These are phyloP conservation scores for Bolinopsis microptera DNA, from an alignment of 37 sponge, comb jelly and placozoan genomes.

Conservation along the genomic window DNA sequence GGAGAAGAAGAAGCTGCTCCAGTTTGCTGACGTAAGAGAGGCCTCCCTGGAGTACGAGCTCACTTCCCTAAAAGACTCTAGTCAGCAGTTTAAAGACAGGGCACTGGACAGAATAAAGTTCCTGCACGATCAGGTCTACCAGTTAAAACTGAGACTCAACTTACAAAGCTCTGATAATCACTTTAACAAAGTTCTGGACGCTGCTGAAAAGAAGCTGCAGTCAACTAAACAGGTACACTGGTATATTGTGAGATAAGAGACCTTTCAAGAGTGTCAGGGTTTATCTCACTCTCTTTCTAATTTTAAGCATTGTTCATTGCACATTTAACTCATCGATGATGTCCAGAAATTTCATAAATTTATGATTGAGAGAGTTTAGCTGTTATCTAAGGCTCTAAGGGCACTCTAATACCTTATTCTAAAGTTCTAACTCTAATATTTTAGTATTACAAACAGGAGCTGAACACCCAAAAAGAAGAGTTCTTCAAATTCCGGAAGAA, in stretches of 20 bases:
- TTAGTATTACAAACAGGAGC: constrained; percentile 28
- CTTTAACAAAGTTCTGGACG: constrained; percentile 6
- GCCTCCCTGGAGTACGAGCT: constrained; percentile 42
- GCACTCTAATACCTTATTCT: too few relatives aligned
- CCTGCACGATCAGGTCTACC: constrained; percentile 48
- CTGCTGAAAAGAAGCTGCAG: neutral
- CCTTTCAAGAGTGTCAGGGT: too few relatives aligned
- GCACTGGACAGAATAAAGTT: constrained; percentile 40
- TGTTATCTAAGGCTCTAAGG: too few relatives aligned
- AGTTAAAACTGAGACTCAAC: neutral
- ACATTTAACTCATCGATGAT: too few relatives aligned
- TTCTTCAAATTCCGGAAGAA: neutral
- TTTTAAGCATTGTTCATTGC: too few relatives aligned
- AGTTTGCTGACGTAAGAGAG: constrained; percentile 61
- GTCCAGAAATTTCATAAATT: too few relatives aligned
- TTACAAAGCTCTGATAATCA: neutral
- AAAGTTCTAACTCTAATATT: neutral
- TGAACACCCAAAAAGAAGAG: constrained; percentile 22
- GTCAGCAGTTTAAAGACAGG: constrained; percentile 24
- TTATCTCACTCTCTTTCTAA: too few relatives aligned
- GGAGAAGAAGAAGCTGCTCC: constrained; percentile 60
- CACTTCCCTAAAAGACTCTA: neutral
- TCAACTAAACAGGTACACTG: constrained; percentile 1
- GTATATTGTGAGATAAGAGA: too few relatives aligned
- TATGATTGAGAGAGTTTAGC: too few relatives aligned